Evolutionary conservation across 1,140 invertebrate species (phyloP), one percentile per base, ranked within the genome.

Genomic region (Zaprionus tsacasi): DNA sequence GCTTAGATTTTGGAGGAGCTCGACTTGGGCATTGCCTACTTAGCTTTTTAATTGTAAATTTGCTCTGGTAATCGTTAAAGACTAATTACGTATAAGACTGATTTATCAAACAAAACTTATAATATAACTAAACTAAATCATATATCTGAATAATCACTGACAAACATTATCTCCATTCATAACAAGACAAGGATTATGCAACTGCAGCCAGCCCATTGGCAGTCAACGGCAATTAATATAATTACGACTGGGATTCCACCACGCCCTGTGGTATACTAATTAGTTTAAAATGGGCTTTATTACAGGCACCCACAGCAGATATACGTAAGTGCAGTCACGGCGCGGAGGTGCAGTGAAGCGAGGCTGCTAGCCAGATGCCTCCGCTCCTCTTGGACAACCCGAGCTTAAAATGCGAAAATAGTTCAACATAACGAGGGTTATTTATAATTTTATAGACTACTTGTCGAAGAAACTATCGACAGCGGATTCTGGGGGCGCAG

Each of bases 401-500:
- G 3, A 48, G 17, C 45, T 48, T 8, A 59, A 75, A 58, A 76
- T 77, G 63, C 64, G 61, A 63, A 72, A 88, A 88, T 88, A 78
- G 75, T 78, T 73, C 75, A 77, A 82, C 73, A 68, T 89, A 87
- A 87, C 87, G 76, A 87, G 83, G 70, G 77, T 64, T 75, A 89
- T 88, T 88, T 89, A 80, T 89, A 89, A 89, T 83, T 78, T 88
- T 80, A 89, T 89, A 89, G 78, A 85, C 85, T 87, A 70, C 69
- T 69, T 78, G 66, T 61, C 61, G 33, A 6, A 68, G 45, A 25
- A 52, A 48, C 65, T 35, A 61, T 78, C 43, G 55, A 78, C 63
- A 64, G 35, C 64, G 64, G 30, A 65, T 83, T 88, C 83, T 88
- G 60, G 58, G 71, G 75, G 66, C 60, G 64, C 65, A 71, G 74